phyloP scores from a whole-genome alignment of 1,140 invertebrate species.

The Drosophila takahashii region DNA sequence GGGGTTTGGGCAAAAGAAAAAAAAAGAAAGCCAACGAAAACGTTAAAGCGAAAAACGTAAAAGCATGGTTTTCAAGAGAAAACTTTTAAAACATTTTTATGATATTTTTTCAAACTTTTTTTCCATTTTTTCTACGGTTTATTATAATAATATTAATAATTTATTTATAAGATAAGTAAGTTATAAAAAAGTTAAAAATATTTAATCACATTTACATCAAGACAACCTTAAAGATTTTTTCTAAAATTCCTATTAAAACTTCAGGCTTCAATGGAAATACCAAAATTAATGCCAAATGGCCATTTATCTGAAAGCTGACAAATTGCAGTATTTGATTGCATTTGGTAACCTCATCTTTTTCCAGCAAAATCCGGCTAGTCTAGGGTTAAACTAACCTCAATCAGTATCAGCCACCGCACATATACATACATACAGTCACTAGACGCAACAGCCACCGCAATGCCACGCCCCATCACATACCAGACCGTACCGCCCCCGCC shows the following conservation, averaged over 20 bases:
- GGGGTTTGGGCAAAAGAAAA: background rate
- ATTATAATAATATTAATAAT: too few species aligned
- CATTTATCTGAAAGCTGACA: background rate
- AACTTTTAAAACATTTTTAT: background rate
- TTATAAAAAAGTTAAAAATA: too few species aligned
- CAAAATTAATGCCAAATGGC: background rate
- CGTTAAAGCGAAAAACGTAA: too few species aligned
- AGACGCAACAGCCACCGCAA: conserved; percentile 27
- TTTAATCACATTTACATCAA: too few species aligned
- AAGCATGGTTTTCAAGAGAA: background rate
- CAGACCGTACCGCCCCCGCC: conserved; percentile 4
- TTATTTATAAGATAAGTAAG: too few species aligned
- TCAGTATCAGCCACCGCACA: conserved; percentile 35
- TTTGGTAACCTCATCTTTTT: background rate
- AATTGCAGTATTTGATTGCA: background rate
- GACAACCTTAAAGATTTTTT: too few species aligned
- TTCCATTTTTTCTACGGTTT: too few species aligned
- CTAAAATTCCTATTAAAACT: too few species aligned
- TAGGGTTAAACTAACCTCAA: conserved; percentile 60
- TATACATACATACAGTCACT: background rate
- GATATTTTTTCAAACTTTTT: background rate
- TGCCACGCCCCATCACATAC: conserved; percentile 37
- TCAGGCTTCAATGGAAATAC: background rate
- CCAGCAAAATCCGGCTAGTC: conserved; percentile 1
- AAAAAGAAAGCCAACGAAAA: background rate